Conservation (phyloP, 2,888 invertebrate species). For the Oligia fasciuncula region DNA sequence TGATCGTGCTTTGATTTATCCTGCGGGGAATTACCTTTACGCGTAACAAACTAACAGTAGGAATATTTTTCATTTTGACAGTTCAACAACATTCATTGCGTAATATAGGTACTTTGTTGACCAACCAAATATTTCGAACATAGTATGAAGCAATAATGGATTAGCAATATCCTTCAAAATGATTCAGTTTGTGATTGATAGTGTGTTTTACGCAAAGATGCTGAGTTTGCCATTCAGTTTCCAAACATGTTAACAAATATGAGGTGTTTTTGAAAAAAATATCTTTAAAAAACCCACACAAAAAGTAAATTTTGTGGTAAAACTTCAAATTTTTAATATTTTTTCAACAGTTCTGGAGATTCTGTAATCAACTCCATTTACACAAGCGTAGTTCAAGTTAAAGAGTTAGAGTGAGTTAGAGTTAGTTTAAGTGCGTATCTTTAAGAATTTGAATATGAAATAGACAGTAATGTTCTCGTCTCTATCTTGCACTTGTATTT, state of each 20-base stretch:
- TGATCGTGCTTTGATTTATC: not conserved
- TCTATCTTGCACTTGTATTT: not conserved
- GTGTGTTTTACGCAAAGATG: too few relatives aligned
- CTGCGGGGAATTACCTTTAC: too few relatives aligned
- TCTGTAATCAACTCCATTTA: not conserved
- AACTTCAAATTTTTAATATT: accelerated
- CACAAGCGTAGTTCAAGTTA: too few relatives aligned
- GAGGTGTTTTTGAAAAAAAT: not conserved
- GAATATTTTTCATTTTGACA: not conserved
- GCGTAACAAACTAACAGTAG: not conserved
- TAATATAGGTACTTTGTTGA: not conserved
- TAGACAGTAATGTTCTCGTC: not conserved
- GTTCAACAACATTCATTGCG: not conserved
- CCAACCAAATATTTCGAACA: not conserved
- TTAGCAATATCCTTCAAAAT: not conserved
- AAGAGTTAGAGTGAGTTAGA: too few relatives aligned
- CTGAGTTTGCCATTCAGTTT: not conserved
- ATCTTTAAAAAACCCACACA: not conserved
- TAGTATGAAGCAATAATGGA: not conserved
- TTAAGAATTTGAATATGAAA: not conserved
- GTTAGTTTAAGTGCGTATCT: not conserved
- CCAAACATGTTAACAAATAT: not conserved
- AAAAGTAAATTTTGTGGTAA: not conserved
- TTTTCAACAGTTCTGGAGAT: not conserved
- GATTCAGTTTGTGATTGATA: too few relatives aligned